phyloP scores from a whole-genome alignment of 2,113 vertebrate genomes.

The Poeciliopsis occidentalis region DNA sequence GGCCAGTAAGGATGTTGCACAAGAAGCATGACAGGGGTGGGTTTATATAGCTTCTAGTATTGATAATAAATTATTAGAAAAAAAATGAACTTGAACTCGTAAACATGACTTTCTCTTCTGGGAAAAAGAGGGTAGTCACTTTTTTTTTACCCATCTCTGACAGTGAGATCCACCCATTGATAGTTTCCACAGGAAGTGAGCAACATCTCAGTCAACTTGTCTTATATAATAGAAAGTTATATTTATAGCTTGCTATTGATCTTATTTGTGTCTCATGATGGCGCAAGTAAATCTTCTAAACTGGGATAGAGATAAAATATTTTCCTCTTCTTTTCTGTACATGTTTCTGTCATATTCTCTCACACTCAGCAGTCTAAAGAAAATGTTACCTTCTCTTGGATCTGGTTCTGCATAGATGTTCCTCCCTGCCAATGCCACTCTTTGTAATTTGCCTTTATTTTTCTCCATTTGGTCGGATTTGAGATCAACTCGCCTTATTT shows the following conservation, averaged over 20 bases:
- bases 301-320: neutral
- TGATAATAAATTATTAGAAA: too few relatives aligned
- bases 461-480: too few relatives aligned
- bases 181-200: neutral
- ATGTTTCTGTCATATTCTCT: neutral
- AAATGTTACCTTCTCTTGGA: neutral
- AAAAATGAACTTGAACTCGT: neutral
- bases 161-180: neutral
- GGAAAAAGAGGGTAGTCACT: neutral
- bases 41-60: too few relatives aligned
- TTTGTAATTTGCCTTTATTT: neutral
- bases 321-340: neutral
- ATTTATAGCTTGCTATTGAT: neutral
- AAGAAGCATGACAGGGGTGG: too few relatives aligned
- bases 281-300: neutral
- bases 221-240: neutral
- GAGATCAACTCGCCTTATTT: too few relatives aligned
- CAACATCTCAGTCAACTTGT: neutral
- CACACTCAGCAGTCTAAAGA: neutral
- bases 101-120: too few relatives aligned
- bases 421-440: neutral
- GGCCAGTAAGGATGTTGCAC: too few relatives aligned
- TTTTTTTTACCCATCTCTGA: neutral
- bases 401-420: neutral
- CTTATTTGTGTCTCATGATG: neutral